Base-by-base conservation (phyloP, 2,797 vertebrate species). In the Neosalanx taihuensis region DNA sequence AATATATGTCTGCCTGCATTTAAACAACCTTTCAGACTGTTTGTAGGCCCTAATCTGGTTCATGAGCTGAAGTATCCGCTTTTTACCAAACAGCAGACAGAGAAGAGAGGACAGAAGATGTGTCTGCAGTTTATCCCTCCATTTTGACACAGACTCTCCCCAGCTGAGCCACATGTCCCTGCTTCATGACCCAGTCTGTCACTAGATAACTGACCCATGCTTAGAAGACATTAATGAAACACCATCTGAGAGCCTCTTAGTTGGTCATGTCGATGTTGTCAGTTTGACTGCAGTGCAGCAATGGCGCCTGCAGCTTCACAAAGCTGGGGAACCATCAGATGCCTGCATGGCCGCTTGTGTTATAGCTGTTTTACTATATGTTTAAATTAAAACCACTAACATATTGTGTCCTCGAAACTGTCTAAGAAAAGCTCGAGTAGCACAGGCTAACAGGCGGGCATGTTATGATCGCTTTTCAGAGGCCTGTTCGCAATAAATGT, bases 291-390 rank as follows among this genome's bases (percentile, higher is more conserved):
- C 83, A 91, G 84, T 92, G 93, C 91, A 77, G 93, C 89, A 90
- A 88, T 90, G 90, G 87, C 90, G 90, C 91, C 90, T 83, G 91
- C 90, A 83, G 84, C 87, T 91, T 91, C 76, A 92, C 93, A 92
- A 88, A 92, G 92, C 85, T 93, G 93, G 89, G 88, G 90, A 78
- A 71, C 83, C 87, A 85, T 90, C 83, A 95, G 95, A 94, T 88
- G 84, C 90, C 79, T 84, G 87, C 80, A 89, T 84, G 73, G 81
- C 82, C 81, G 67, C 81, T 80, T 73, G 30, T 74, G 18, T 76
- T 49, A 58, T 80, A 75, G 30, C 83, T 85, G 84, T 83, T 75
- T 82, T 77, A 83, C 84, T 84, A 6, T 13, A 20, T 60, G 2
- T 29, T 6, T 18, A 46, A 46, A 13, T 13, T n/a, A 64, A 64